Conservation (phyloP, 2,888 invertebrate species). For the Agriopis leucophaearia region DNA sequence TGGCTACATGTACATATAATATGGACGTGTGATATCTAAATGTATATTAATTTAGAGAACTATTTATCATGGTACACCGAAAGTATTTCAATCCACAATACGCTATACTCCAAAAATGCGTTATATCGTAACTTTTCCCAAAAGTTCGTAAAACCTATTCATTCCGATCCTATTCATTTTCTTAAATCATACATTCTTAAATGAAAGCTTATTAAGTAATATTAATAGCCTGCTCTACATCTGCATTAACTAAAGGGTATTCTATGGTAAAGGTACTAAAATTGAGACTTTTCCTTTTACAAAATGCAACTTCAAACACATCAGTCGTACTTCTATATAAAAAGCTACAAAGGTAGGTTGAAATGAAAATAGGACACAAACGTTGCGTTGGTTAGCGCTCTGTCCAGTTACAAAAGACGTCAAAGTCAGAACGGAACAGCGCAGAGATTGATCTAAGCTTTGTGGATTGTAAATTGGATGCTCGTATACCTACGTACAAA, state of each 20-base stretch:
- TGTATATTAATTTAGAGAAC: neutral
- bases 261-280: no score
- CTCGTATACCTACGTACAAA: neutral
- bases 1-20: neutral
- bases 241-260: no score
- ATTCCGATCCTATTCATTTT: no score
- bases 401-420: conserved; percentile 28
- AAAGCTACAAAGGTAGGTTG: neutral
- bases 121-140: neutral
- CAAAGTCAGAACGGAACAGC: conserved; percentile 22
- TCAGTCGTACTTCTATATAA: neutral
- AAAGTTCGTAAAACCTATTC: no score
- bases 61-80: neutral
- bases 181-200: no score
- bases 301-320: no score
- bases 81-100: neutral
- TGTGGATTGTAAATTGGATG: conserved; percentile 15
- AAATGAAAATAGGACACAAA: conserved; percentile 14
- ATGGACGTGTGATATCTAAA: conserved; percentile 7
- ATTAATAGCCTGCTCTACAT: no score
- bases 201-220: no score
- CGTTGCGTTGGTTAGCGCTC: neutral
- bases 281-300: no score
- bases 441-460: conserved; percentile 26
- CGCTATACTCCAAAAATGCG: neutral